phyloP scores from a whole-genome alignment of 1,140 invertebrate genomes.

The Neuroterus valhalla region DNA sequence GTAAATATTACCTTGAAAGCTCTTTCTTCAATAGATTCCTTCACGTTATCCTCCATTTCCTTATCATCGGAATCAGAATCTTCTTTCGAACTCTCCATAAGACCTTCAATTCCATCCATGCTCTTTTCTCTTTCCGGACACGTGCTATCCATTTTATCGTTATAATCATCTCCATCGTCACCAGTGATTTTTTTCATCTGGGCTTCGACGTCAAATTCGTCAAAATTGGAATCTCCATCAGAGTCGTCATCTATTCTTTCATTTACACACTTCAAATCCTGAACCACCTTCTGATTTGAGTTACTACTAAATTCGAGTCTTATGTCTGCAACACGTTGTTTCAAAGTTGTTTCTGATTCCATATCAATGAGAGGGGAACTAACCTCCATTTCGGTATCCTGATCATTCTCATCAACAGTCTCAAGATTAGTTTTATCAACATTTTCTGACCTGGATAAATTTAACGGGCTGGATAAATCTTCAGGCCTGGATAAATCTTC shows the following conservation, averaged over 20 bases:
- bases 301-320: conserved; percentile 70
- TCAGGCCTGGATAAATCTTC: no score
- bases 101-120: conserved; percentile 70
- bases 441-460: conserved; percentile 5
- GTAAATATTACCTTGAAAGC: conserved; percentile 57
- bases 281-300: conserved; percentile 44
- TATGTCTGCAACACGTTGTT: conserved; percentile 71
- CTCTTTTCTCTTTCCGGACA: conserved; percentile 65
- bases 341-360: conserved; percentile 69
- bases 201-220: conserved; percentile 72
- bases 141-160: conserved; percentile 65
- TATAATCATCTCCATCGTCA: conserved; percentile 70
- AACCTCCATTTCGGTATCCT: conserved; percentile 61
- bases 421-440: conserved; percentile 62
- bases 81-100: conserved; percentile 73
- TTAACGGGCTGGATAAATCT: background rate
- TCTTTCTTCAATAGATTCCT: conserved; percentile 52
- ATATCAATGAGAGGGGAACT: conserved; percentile 65
- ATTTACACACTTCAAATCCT: conserved; percentile 42
- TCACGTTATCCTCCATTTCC: conserved; percentile 58
- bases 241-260: conserved; percentile 39
- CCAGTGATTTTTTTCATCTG: conserved; percentile 72
- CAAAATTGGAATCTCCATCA: conserved; percentile 55
- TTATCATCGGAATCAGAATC: conserved; percentile 69
- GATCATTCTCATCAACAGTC: conserved; percentile 65